Evolutionary conservation across 92 coral and sea anemone species (phyloP), one percentile per base, ranked within the genome.

Genomic region (Diadumene lineata): DNA sequence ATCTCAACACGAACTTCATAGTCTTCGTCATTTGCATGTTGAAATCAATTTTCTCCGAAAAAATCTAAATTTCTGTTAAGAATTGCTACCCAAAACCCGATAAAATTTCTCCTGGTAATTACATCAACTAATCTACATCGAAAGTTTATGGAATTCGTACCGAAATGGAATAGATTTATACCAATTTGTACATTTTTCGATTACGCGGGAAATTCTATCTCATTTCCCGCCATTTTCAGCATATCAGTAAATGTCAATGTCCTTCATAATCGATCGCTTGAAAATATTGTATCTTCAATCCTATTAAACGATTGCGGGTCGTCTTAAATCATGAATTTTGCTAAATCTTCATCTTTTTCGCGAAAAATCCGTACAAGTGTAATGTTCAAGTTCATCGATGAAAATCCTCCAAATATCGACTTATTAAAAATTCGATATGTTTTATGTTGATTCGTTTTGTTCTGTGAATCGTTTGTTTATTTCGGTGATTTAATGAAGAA

Each of bases 221-320:
- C 19, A 31, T 33, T 74, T 74, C 79, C 79, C 79, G 79, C 79
- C 79, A 74, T 74, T 74, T 74, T 29, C 19, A 6, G 19, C 19
- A 32, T 0, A 44, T 13, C 64, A 33, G 34, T 28, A 0, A 51
- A 0, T 72, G 13, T 25, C 24, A 11, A 33, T 56, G n/a, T 53
- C 19, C 17, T 43, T 72, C 27, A 31, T 3, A 31, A 2, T 10
- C n/a, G 43, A 17, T 18, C 22, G 28, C 29, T 58, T n/a, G 26
- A 23, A 18, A 58, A 58, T 16, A 16, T 16, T 53, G 60, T 53
- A 22, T 16, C 4, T 53, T 16, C 8, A 53, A 53, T 16, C 4
- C 25, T 3, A 8, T 22, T 22, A 53, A 23, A 22, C n/a, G 25
- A 16, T 4, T 13, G 13, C 13, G 6, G 6, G 48, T 13, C 6